Evolutionary conservation across 2,888 invertebrate genomes (phyloP), one percentile per base, ranked within the genome.

Genomic region (Orthosia cruda): DNA sequence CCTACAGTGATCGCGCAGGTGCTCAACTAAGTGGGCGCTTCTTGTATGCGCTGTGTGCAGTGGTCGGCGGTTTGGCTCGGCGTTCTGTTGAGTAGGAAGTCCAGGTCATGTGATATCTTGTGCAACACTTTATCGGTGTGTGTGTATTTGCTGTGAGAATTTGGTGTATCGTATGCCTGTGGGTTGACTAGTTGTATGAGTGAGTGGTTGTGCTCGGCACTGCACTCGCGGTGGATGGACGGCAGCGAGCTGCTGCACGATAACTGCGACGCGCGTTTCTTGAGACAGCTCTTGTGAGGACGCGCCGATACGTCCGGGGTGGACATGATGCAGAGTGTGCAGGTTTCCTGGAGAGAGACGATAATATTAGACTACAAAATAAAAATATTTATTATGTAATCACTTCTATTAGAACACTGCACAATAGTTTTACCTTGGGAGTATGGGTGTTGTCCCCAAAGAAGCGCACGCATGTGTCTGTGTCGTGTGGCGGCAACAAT

Each of bases 101-200:
- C 98, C 86, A 98, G 95, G 94, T 98, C 98, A 90, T 98, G 98
- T 2, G 98, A 98, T 89, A 98, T 98, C 91, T 98, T 97, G 94
- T 98, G 98, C 66, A 98, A 94, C 97, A 98, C 98, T 74, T 97
- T 98, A 86, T 97, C 97, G 50, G 95, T 93, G 71, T 95, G 94
- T 0, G 94, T 93, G 0, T 45, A 93, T 92, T 78, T 94, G 93
- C 86, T 96, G 95, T 49, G 94, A 93, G 81, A 92, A 92, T 40
- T 94, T 94, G 47, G 93, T 94, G 82, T 94, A 92, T 57, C 47
- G 69, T 95, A n/a, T n/a, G n/a, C n/a, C n/a, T n/a, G 94, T 73
- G 92, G 91, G 77, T 95, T 95, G 55, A 95, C 94, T 87, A 94
- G 93, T 74, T 95, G 95, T 62, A 94, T 94, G 64, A 95, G 94